Evolutionary conservation across 1,140 invertebrate genomes (phyloP).

Genomic region (Palaemon carinicauda): DNA sequence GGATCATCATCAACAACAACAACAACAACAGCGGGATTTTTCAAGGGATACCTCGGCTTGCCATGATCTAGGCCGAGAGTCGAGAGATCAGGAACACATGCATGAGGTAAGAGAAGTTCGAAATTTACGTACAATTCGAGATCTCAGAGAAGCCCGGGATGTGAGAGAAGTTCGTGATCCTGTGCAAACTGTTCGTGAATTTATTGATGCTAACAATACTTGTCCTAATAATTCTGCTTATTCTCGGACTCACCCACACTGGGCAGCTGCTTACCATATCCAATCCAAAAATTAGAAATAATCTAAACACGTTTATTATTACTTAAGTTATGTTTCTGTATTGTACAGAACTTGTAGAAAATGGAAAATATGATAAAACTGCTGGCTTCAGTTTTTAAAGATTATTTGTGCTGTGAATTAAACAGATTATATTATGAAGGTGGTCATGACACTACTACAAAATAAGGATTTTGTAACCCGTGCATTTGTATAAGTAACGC

Average conservation of each 20-base stretch:
- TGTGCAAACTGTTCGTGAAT: conserved; percentile 42
- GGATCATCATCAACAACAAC: conserved; percentile 2
- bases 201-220: conserved; percentile 37
- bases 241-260: conserved; percentile 38
- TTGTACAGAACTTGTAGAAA: not conserved
- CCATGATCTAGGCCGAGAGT: conserved; percentile 14
- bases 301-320: not conserved
- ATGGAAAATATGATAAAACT: not conserved
- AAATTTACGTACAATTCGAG: conserved; percentile 26
- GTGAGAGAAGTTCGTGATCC: conserved; percentile 47
- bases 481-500: no score
- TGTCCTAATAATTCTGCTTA: conserved; percentile 41
- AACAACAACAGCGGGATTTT: conserved; percentile 16
- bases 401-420: no score
- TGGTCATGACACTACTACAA: no score
- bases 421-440: no score
- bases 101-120: conserved; percentile 26
- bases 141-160: conserved; percentile 31
- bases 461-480: no score
- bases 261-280: conserved; percentile 29
- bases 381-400: no score
- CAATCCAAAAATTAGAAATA: conserved; percentile 38
- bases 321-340: not conserved
- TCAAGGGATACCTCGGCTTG: conserved; percentile 9
- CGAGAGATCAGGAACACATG: conserved; percentile 29